Percentiles rank a stretch among this genome's conserved stretches.
Conservation (phyloP, 2,888 invertebrate species). For the Congeria kusceri region DNA sequence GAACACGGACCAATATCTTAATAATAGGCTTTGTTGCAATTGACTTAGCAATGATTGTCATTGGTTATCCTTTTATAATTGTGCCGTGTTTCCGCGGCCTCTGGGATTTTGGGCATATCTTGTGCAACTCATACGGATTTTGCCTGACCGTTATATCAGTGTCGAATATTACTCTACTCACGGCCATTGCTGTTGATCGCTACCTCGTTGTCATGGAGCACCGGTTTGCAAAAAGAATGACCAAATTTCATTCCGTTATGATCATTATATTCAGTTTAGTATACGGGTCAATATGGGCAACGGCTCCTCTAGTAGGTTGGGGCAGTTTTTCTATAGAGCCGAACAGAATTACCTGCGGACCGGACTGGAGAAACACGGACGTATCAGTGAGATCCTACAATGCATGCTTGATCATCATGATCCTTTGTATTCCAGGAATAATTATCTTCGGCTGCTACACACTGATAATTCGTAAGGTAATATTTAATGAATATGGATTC, state of each 20-base stretch:
- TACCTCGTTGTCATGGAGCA: constrained; percentile 37
- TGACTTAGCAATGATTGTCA: constrained; percentile 27
- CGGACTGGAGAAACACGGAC: constrained; percentile 34
- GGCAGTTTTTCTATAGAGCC: constrained; percentile 35
- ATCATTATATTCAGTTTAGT: constrained; percentile 33
- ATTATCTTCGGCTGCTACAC: too few relatives aligned
- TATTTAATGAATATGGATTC: too few relatives aligned
- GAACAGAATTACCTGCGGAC: constrained; percentile 30
- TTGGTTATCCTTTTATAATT: constrained; percentile 38
- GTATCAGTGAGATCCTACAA: constrained; percentile 31
- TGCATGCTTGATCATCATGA: too few relatives aligned
- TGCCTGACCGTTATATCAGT: constrained; percentile 32
- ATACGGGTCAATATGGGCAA: constrained; percentile 51
- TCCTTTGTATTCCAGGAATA: too few relatives aligned
- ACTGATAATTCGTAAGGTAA: too few relatives aligned
- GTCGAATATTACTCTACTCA: constrained; percentile 35
- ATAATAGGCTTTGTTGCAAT: constrained; percentile 28
- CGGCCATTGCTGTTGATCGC: constrained; percentile 45
- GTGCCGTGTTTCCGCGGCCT: constrained; percentile 32
- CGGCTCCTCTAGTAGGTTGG: constrained; percentile 51
- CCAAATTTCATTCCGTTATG: constrained; percentile 39
- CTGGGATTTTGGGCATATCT: constrained; percentile 38
- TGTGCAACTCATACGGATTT: constrained; percentile 42
- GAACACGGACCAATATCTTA: constrained; percentile 42
- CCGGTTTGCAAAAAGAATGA: constrained; percentile 39